phyloP scores from a whole-genome alignment of 1,140 invertebrate species.

The Neuroterus valhalla region DNA sequence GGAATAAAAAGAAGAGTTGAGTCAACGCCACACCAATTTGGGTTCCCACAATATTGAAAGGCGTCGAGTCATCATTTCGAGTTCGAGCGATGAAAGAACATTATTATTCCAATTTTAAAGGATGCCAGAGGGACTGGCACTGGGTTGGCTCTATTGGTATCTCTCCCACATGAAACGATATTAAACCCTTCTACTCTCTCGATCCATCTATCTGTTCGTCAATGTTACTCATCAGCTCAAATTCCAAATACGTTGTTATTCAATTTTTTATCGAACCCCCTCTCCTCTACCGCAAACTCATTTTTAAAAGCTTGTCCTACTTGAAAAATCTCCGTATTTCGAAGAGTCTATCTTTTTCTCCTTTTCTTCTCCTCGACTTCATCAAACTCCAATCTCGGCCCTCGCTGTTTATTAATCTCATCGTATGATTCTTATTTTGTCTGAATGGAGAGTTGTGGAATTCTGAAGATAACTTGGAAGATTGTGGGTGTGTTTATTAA shows the following conservation, averaged over 20 bases:
- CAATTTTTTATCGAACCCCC: constrained; percentile 57
- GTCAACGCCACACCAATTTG: constrained; percentile 65
- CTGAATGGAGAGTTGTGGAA: not conserved
- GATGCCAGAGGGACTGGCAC: constrained; percentile 51
- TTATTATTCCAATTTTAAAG: constrained; percentile 76
- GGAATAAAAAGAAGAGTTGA: constrained; percentile 29
- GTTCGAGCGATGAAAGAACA: constrained; percentile 70
- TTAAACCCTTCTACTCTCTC: constrained; percentile 42
- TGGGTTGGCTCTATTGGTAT: constrained; percentile 54
- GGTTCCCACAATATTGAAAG: constrained; percentile 74
- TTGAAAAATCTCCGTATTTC: constrained; percentile 9
- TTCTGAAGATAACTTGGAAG: not conserved
- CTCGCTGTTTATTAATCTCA: constrained; percentile 16
- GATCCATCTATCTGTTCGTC: constrained; percentile 45
- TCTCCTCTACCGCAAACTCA: not conserved
- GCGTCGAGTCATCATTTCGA: constrained; percentile 72
- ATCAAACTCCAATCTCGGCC: constrained; percentile 26
- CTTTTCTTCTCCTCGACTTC: constrained; percentile 36
- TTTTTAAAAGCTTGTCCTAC: not conserved
- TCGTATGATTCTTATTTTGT: not conserved
- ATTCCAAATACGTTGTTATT: constrained; percentile 68
- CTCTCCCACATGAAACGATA: constrained; percentile 39
- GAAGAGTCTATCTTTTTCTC: constrained; percentile 38
- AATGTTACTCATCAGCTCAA: constrained; percentile 63
- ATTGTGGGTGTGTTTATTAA: not conserved